phyloP scores from a whole-genome alignment of 2,113 vertebrate genomes.

The Galemys pyrenaicus region DNA sequence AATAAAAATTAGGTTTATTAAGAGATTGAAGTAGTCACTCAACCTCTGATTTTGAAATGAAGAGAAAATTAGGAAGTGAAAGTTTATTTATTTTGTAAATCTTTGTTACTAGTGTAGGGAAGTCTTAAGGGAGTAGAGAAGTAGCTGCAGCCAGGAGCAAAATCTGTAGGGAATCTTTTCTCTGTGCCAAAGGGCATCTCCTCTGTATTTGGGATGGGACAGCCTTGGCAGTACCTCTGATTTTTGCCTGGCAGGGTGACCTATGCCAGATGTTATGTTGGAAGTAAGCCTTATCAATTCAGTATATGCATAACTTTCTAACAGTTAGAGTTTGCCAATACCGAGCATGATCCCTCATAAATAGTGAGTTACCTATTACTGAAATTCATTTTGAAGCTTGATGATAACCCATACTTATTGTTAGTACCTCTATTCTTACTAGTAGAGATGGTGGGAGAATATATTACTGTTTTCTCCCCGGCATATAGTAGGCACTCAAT shows the following conservation, averaged over 20 bases:
- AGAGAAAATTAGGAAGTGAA: not conserved
- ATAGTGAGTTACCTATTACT: not conserved
- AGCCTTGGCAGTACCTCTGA: not conserved
- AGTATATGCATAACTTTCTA: constrained; percentile 32
- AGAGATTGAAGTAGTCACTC: not conserved
- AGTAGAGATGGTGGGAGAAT: not conserved
- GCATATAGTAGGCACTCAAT: not conserved
- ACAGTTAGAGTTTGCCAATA: not conserved
- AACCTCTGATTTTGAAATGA: not conserved
- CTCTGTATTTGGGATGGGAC: constrained; percentile 12
- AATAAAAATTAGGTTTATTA: not conserved
- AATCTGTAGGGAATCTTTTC: constrained; percentile 6
- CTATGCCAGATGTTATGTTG: constrained; percentile 38
- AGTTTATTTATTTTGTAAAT: constrained; percentile 2
- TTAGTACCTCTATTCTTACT: not conserved
- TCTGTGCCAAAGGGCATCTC: constrained; percentile 29
- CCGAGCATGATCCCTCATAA: not conserved
- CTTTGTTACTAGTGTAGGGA: not conserved
- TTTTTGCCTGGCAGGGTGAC: constrained; percentile 14
- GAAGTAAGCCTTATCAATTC: constrained; percentile 6
- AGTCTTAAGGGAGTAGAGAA: not conserved
- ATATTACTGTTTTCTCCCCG: not conserved
- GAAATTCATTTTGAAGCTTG: not conserved
- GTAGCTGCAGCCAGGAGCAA: not conserved
- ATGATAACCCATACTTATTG: not conserved